Base-by-base conservation (phyloP, 2,888 invertebrate genomes). In the Orthosia gracilis region DNA sequence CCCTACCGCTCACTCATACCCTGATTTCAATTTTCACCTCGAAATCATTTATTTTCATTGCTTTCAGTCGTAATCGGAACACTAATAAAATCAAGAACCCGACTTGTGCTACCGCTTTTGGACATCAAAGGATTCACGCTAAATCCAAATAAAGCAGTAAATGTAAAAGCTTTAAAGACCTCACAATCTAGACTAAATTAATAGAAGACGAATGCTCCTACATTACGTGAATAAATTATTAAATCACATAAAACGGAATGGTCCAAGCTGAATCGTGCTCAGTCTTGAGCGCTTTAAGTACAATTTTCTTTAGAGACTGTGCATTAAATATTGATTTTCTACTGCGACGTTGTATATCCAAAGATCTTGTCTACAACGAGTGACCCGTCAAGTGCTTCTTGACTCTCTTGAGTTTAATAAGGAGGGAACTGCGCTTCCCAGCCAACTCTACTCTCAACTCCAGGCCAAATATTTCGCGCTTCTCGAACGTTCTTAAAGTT, bases 371-470 rank as follows among this genome's bases (percentile, higher is more conserved):
- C 91, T 86, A 85, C 89, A 91, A 92, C 89, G 89, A 92, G 92
- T 92, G 94, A 94, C 94, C 93, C 82, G 91, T 92, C 88, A 90
- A 95, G 95, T 85, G 89, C 78, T 84, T 85, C 95, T 95, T 94
- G 94, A 94, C 93, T 92, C 92, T 86, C 94, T 95, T 84, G 89
- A 93, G 90, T 88, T 94, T 94, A 95, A 95, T 94, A 95, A 95
- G 94, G 88, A 90, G 90, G 80, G 89, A 91, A 91, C 90, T 91
- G 91, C 91, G 91, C 93, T 94, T 93, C 85, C 85, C 90, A 89
- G 90, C 87, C 91, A 87, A 85, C 83, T 82, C 70, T 79, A 73
- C 83, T 82, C 70, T 79, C 73, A 78, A 85, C n/a, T n/a, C n/a
- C n/a, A 85, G 81, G 69, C 65, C 73, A 84, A 82, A 83, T 76